phyloP scores from a whole-genome alignment of 2,888 invertebrate genomes.

The Ophion ellenae region DNA sequence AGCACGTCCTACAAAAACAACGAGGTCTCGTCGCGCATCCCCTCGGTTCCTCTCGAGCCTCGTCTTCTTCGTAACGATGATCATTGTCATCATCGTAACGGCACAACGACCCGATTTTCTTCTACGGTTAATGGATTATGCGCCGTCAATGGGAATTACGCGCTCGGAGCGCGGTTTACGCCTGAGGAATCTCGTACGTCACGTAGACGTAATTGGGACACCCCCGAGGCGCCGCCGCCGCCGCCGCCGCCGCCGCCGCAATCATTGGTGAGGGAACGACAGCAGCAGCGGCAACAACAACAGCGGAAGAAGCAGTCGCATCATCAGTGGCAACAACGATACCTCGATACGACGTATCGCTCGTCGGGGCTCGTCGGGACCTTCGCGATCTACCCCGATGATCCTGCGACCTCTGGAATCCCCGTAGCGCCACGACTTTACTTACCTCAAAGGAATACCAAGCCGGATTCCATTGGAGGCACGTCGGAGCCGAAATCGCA shows the following conservation, averaged over 20 bases:
- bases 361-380: background rate
- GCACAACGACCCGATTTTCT: background rate
- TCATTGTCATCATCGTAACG: background rate
- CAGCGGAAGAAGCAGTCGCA: background rate
- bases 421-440: background rate
- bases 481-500: background rate
- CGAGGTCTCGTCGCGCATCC: no score
- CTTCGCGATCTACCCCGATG: background rate
- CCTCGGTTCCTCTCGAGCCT: background rate
- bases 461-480: background rate
- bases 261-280: background rate
- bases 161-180: background rate
- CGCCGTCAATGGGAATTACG: background rate
- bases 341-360: slow-evolving; percentile 6
- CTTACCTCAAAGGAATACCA: slow-evolving; percentile 24
- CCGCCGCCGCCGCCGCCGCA: no score
- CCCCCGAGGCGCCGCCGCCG: background rate
- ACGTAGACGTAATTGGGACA: slow-evolving; percentile 6
- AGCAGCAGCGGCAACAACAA: background rate
- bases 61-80: slow-evolving; percentile 7
- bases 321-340: background rate
- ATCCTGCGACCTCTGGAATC: background rate
- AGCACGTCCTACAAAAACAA: no score
- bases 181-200: background rate
- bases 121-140: background rate